phyloP scores from a whole-genome alignment of 1,140 invertebrate species.

The Daktulosphaira vitifoliae region DNA sequence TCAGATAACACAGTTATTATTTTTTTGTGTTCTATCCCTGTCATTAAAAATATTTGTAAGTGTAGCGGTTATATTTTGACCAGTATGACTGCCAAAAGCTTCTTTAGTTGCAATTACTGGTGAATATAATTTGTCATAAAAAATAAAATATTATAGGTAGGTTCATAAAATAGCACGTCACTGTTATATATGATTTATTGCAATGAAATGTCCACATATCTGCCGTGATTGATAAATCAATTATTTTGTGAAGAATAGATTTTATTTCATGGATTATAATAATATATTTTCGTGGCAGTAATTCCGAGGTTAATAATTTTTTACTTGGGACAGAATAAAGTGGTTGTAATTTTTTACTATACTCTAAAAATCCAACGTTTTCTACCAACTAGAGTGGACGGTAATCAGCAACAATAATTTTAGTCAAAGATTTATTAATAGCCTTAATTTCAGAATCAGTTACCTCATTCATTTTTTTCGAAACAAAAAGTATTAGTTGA shows the following conservation, averaged over 20 bases:
- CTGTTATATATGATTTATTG: background rate
- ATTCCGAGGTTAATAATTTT: no score
- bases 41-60: no score
- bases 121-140: background rate
- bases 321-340: conserved; percentile 12
- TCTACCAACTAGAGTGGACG: conserved; percentile 19
- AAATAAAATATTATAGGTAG: conserved; percentile 24
- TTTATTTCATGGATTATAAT: background rate
- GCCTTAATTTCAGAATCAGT: no score
- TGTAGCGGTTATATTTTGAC: no score
- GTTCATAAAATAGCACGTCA: no score
- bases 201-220: conserved; percentile 18
- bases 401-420: background rate
- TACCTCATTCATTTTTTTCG: background rate
- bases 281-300: background rate
- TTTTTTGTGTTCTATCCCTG: background rate
- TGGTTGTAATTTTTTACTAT: conserved; percentile 19
- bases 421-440: no score
- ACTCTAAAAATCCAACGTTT: no score
- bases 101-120: no score
- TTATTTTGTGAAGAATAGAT: background rate
- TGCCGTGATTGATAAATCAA: no score
- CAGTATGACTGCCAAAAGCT: no score
- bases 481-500: background rate
- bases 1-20: no score